Percentiles rank a stretch among this genome's conserved stretches.
Evolutionary conservation across 2,113 vertebrate species (phyloP).

Genomic region (Raja brachyura): DNA sequence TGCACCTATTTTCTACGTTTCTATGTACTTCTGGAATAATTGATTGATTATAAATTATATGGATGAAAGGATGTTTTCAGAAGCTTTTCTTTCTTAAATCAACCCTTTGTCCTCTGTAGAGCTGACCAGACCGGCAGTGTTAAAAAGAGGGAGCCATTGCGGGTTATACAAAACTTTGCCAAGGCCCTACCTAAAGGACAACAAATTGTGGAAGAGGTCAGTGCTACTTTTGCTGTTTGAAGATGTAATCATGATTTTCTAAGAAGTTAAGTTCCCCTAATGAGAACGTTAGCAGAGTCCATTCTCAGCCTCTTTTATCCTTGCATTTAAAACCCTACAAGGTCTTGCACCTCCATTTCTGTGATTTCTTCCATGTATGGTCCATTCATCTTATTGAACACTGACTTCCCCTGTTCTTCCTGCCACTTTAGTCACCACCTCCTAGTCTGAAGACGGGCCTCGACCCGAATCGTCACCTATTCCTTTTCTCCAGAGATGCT

Average conservation of each 20-base stretch:
- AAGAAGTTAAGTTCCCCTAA: background rate
- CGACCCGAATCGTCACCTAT: too few species aligned
- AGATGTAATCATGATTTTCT: background rate
- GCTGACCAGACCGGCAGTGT: conserved; percentile 42
- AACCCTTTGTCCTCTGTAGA: conserved; percentile 47
- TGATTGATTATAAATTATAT: background rate
- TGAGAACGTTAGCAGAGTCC: background rate
- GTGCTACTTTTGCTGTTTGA: conserved; percentile 18
- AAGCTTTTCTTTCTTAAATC: background rate
- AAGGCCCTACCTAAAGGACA: conserved; percentile 70
- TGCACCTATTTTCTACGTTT: too few species aligned
- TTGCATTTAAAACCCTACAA: background rate
- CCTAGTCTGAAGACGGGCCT: too few species aligned
- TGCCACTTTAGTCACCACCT: too few species aligned
- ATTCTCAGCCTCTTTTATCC: background rate
- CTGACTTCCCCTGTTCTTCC: background rate
- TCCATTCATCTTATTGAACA: background rate
- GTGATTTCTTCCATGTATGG: background rate
- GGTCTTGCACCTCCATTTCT: background rate
- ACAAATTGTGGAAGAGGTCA: conserved; percentile 77
- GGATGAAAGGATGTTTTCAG: background rate
- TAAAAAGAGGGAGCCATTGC: conserved; percentile 61
- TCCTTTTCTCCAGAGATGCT: too few species aligned
- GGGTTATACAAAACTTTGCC: conserved; percentile 66
- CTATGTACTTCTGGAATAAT: background rate